Percentiles rank a stretch among this genome's conserved stretches.
Evolutionary conservation across 1,140 invertebrate genomes (phyloP).

Genomic region (Conopomorpha cramerella): DNA sequence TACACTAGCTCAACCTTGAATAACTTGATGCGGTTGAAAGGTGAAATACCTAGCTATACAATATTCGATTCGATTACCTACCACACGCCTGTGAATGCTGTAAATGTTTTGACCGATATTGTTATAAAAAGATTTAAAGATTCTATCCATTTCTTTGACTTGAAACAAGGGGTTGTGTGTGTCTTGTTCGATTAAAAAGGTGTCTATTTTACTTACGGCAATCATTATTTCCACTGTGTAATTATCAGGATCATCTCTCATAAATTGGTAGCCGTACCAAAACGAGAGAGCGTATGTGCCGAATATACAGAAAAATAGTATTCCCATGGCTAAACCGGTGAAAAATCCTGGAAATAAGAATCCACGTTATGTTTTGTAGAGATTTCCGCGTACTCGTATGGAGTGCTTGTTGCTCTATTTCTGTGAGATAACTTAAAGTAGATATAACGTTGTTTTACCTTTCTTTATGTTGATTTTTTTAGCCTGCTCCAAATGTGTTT

Average conservation of each 20-base stretch:
- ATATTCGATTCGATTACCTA: too few species aligned
- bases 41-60: not conserved
- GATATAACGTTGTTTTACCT: too few species aligned
- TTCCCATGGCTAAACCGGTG: conserved; percentile 69
- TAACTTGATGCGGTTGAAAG: not conserved
- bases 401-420: too few species aligned
- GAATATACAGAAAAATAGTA: conserved; percentile 79
- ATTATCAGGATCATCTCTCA: conserved; percentile 62
- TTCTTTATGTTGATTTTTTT: conserved; percentile 71
- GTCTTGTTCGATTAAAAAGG: too few species aligned
- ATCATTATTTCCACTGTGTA: conserved; percentile 71
- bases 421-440: too few species aligned
- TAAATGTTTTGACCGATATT: too few species aligned
- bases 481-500: conserved; percentile 64
- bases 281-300: conserved; percentile 78
- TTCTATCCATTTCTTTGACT: too few species aligned
- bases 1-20: too few species aligned
- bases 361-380: not conserved
- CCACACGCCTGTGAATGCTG: too few species aligned
- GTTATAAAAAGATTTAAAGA: too few species aligned
- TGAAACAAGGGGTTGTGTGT: too few species aligned
- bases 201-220: conserved; percentile 67
- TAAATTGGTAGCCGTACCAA: conserved; percentile 80
- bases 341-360: conserved; percentile 60
- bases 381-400: too few species aligned